A percentile compares a stretch with the other conserved stretches of the same genome.
Evolutionary conservation across 2,797 vertebrate genomes (phyloP).

Genomic region (Capromys pilorides): DNA sequence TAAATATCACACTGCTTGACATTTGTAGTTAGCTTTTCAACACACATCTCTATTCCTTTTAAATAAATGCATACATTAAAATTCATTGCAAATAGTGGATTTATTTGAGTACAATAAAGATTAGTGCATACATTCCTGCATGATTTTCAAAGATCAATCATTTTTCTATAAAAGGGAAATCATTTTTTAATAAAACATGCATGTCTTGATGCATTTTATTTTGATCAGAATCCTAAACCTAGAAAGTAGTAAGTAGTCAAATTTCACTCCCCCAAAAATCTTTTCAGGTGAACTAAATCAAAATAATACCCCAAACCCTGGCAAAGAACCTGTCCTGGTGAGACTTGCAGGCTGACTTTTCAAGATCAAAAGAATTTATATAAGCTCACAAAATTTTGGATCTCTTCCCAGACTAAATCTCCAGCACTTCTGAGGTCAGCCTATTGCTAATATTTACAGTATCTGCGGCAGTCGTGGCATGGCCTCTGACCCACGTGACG

Average conservation of each 20-base stretch:
- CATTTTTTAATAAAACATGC: conserved; percentile 11
- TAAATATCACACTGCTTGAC: neutral
- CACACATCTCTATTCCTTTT: conserved; percentile 38
- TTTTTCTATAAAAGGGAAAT: conserved; percentile 34
- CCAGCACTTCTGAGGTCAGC: conserved; percentile 53
- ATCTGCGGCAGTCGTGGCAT: conserved; percentile 39
- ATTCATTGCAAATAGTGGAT: conserved; percentile 41
- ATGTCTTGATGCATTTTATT: conserved; percentile 29
- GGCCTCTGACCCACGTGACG: conserved; percentile 22
- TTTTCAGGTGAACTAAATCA: conserved; percentile 10
- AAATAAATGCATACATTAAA: conserved; percentile 2
- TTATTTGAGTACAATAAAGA: conserved; percentile 44
- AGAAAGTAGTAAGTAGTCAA: conserved; percentile 55
- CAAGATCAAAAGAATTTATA: conserved; percentile 76
- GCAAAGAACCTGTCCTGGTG: conserved; percentile 65
- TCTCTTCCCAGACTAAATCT: conserved; percentile 68
- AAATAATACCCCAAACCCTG: conserved; percentile 60
- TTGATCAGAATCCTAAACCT: conserved; percentile 46
- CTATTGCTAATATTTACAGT: conserved; percentile 71
- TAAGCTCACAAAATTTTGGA: conserved; percentile 72
- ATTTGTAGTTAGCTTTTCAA: neutral
- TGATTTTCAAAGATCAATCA: conserved; percentile 48
- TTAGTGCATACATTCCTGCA: neutral
- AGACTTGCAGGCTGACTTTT: conserved; percentile 74
- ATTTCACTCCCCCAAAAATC: neutral